Evolutionary conservation across 2,888 invertebrate genomes (phyloP).

Genomic region (Raillietiella orientalis): DNA sequence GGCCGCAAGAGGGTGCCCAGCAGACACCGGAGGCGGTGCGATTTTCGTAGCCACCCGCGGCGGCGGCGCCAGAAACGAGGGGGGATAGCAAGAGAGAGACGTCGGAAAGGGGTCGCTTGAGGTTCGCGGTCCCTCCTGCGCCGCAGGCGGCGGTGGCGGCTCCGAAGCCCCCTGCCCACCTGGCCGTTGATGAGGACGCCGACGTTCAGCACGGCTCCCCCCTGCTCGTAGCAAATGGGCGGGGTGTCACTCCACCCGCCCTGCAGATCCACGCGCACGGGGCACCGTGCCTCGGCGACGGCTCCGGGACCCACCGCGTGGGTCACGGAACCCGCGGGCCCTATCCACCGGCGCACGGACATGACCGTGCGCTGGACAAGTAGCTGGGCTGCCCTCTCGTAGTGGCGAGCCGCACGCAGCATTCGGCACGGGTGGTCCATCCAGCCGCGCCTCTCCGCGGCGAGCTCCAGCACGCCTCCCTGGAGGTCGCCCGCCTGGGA

Average conservation of each 20-base stretch:
- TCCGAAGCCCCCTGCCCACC: too few species aligned
- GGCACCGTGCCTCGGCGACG: conserved; percentile 14
- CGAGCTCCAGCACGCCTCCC: conserved; percentile 11
- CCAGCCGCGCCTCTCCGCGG: conserved; percentile 12
- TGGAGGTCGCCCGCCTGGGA: too few species aligned
- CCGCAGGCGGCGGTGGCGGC: neutral
- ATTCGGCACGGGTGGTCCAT: conserved; percentile 12
- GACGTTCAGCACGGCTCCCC: conserved; percentile 16
- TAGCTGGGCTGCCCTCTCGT: conserved; percentile 18
- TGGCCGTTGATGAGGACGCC: conserved; percentile 16
- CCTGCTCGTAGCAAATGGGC: conserved; percentile 19
- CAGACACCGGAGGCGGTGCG: too few species aligned
- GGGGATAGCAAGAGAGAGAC: neutral
- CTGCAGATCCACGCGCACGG: conserved; percentile 17
- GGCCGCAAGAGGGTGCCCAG: too few species aligned
- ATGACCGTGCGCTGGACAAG: conserved; percentile 15
- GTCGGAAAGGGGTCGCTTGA: neutral
- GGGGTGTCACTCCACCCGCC: conserved; percentile 24
- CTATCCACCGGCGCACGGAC: conserved; percentile 11
- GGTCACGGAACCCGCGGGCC: conserved; percentile 1
- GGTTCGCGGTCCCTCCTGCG: too few species aligned
- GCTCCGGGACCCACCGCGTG: conserved; percentile 3
- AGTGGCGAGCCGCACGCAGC: conserved; percentile 18
- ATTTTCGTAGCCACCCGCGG: too few species aligned
- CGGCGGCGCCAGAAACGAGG: neutral